phyloP scores from a whole-genome alignment of 2,888 invertebrate genomes.

The Noctua pronuba region DNA sequence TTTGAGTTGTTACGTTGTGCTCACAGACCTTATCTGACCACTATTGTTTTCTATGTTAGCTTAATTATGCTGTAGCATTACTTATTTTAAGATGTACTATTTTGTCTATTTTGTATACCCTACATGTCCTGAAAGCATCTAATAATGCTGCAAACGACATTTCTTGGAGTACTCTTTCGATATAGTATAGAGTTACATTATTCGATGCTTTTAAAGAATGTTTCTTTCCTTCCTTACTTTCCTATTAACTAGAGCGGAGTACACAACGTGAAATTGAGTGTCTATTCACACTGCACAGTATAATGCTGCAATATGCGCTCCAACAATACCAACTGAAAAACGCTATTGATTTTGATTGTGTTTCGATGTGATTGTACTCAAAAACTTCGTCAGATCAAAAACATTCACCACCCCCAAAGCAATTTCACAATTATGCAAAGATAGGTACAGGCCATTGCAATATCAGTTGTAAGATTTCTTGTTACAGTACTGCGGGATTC shows the following conservation, averaged over 20 bases:
- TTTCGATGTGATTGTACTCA: not conserved
- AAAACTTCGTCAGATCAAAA: not conserved
- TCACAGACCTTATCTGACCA: slow-evolving; percentile 58
- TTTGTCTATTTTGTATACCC: not conserved
- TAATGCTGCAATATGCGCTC: not conserved
- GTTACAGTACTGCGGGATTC: not conserved
- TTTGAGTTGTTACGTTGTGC: slow-evolving; percentile 49
- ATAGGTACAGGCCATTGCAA: not conserved
- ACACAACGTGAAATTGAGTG: not conserved
- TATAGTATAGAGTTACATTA: not conserved
- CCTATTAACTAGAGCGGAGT: not conserved
- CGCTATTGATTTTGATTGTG: slow-evolving; percentile 2
- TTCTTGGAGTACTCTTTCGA: not conserved
- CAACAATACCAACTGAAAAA: not conserved
- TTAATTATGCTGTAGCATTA: slow-evolving; percentile 15
- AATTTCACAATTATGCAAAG: not conserved
- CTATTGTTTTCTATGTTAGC: slow-evolving; percentile 54
- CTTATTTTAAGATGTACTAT: slow-evolving; percentile 3
- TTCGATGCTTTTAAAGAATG: not conserved
- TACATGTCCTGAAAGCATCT: not conserved
- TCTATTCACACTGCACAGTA: not conserved
- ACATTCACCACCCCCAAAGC: not conserved
- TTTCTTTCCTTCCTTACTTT: not conserved
- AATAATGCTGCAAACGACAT: not conserved
- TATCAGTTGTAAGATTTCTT: not conserved